Percentiles rank a stretch among this genome's conserved stretches.
Evolutionary conservation across 2,797 vertebrate genomes (phyloP).

Genomic region (Vespertilio murinus): DNA sequence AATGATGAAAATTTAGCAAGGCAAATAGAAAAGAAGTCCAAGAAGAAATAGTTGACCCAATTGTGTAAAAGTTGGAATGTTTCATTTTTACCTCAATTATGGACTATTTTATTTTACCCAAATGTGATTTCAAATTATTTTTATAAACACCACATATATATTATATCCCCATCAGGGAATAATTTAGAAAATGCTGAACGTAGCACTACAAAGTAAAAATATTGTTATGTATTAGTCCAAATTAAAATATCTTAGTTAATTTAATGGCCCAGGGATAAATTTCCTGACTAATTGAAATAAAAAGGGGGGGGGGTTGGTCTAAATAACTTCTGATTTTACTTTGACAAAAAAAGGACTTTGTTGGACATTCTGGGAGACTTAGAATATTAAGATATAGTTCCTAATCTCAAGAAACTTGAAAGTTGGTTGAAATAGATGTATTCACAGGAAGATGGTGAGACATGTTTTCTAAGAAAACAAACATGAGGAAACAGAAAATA

Average conservation of each 20-base stretch:
- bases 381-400: background rate
- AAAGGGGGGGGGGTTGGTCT: background rate
- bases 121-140: background rate
- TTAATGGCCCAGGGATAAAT: background rate
- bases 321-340: background rate
- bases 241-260: background rate
- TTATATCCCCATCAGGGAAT: background rate
- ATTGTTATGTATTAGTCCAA: background rate
- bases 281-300: background rate
- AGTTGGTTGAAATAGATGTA: background rate
- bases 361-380: background rate
- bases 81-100: background rate
- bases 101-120: background rate
- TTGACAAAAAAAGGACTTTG: background rate
- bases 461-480: background rate
- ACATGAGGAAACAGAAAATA: background rate
- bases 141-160: background rate
- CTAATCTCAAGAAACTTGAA: background rate
- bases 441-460: background rate
- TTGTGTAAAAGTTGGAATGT: background rate
- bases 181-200: background rate
- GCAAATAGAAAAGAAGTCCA: background rate
- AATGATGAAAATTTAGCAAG: background rate
- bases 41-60: background rate
- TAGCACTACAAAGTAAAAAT: background rate